Conservation (phyloP, 2,888 invertebrate genomes). For the Asteroscopus sphinx region DNA sequence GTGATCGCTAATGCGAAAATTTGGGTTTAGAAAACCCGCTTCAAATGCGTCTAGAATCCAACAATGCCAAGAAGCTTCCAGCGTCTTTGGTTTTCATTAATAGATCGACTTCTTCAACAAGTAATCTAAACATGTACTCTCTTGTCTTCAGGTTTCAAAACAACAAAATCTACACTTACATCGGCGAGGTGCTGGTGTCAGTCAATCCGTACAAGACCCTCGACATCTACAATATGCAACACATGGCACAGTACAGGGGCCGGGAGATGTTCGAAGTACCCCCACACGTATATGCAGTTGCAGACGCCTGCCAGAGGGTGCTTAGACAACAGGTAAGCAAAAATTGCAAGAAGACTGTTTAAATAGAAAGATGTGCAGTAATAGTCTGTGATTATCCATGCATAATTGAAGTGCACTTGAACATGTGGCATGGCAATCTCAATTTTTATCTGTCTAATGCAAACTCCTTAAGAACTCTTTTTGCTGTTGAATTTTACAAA, state of each 20-base stretch:
- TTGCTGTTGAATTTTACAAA: no score
- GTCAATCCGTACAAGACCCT: constrained; percentile 98
- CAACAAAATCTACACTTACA: constrained; percentile 99
- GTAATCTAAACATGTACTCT: constrained; percentile 59
- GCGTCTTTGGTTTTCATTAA: not conserved
- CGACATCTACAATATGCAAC: constrained; percentile 96
- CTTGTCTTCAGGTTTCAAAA: constrained; percentile 94
- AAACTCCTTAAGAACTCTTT: no score
- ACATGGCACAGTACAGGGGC: constrained; percentile 96
- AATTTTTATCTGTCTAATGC: no score
- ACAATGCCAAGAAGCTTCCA: no score
- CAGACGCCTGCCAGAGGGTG: constrained; percentile 98
- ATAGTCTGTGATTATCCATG: no score
- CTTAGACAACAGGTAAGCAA: constrained; percentile 94
- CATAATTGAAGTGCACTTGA: no score
- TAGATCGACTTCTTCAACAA: not conserved
- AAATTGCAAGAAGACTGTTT: not conserved
- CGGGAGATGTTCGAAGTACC: constrained; percentile 98
- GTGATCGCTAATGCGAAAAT: no score
- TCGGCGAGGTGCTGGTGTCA: constrained; percentile 99
- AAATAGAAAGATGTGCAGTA: no score
- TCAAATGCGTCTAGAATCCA: no score
- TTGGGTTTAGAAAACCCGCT: no score
- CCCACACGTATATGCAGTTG: constrained; percentile 99
- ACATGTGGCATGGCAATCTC: no score